Evolutionary conservation across 2,113 vertebrate species (phyloP).

Genomic region (Myotis yumanensis): DNA sequence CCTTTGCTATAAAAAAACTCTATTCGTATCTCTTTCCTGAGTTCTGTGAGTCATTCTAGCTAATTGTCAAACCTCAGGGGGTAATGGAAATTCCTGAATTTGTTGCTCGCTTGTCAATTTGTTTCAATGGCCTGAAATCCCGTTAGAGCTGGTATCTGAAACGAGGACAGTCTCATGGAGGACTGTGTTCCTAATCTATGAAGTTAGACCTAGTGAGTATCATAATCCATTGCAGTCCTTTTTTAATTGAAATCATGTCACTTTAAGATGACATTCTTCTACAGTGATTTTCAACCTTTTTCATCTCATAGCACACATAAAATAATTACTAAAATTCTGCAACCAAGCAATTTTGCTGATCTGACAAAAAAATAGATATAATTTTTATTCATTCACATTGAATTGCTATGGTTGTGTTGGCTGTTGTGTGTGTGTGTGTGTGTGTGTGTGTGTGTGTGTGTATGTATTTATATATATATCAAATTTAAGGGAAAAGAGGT

Average conservation of each 20-base stretch:
- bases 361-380: not conserved
- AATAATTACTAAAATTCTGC: not conserved
- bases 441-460: no score
- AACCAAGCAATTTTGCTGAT: not conserved
- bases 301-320: not conserved
- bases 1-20: not conserved
- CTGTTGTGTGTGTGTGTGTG: not conserved
- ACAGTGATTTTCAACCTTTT: not conserved
- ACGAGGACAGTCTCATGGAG: not conserved
- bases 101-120: not conserved
- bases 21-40: not conserved
- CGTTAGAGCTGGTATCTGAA: not conserved
- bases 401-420: not conserved
- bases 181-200: not conserved
- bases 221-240: not conserved
- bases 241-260: not conserved
- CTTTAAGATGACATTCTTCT: not conserved
- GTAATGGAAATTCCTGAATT: not conserved
- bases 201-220: not conserved
- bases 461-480: no score
- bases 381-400: not conserved
- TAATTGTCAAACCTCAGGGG: not conserved
- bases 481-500: not conserved
- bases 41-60: not conserved
- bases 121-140: no score